phyloP scores from a whole-genome alignment of 2,113 vertebrate species.

The Struthidea cinerea region DNA sequence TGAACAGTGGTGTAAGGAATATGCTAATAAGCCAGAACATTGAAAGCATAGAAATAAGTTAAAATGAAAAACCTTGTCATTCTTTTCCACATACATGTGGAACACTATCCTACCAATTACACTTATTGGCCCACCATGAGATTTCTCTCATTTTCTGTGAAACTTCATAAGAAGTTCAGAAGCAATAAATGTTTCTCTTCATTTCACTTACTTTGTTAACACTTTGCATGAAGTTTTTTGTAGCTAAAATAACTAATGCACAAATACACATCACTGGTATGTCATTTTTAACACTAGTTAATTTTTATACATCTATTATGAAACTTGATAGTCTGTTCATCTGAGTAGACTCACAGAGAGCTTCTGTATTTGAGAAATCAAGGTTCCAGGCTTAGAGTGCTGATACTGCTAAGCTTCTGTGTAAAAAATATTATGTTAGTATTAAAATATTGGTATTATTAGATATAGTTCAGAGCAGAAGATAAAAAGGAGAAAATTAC shows the following conservation, averaged over 20 bases:
- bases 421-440: neutral
- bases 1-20: neutral
- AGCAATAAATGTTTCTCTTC: neutral
- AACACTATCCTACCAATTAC: rapidly evolving
- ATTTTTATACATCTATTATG: neutral
- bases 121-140: rapidly evolving
- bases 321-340: neutral
- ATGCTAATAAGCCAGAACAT: neutral
- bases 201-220: neutral
- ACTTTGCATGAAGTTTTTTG: neutral
- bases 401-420: neutral
- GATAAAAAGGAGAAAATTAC: neutral
- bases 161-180: neutral
- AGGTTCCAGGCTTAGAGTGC: neutral
- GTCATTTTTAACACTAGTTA: neutral
- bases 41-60: neutral
- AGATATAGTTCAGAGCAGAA: neutral
- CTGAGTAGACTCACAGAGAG: neutral
- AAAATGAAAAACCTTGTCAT: neutral
- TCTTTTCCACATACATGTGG: neutral
- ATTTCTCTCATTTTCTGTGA: neutral
- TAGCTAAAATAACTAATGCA: neutral
- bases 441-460: neutral
- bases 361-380: neutral
- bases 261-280: neutral